Base-by-base conservation (phyloP, 2,888 invertebrate genomes). In the Drosophila mayaguana region DNA sequence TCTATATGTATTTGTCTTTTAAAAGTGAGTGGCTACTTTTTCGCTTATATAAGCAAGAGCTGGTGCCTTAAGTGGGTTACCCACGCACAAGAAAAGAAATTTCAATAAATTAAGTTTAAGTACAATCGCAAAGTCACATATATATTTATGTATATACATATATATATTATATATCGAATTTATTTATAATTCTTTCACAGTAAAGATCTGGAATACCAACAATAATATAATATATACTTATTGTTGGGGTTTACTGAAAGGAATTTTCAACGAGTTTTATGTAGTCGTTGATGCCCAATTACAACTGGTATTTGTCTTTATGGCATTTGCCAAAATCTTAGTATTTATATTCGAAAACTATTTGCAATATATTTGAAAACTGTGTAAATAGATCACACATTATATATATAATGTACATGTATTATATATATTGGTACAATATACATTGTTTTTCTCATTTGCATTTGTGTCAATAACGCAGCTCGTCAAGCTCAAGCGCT, bases 401-500 rank as follows among this genome's bases (percentile, higher is more conserved):
- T 20, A 18, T 18, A 20, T 28, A 4, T 6, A 11, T 16, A n/a
- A 25, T 25, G 25, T 25, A 25, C 7, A 14, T 6, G 22, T 18
- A 20, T 43, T 45, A 46, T 46, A 25, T 25, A 22, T 25, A 22
- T 46, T 12, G 12, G 5, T 48, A 18, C 8, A 28, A 25, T 20
- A 25, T 53, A 8, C 25, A 16, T 38, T 32, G 51, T 54, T 57
- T 50, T 61, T 45, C 54, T 22, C 60, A 51, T 63, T 63, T 61
- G 32, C 53, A 74, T 63, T 63, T 74, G 57, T 59, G 57, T 57
- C 68, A 61, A 73, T 73, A 54, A 43, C 43, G 73, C 63, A 38
- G 68, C 38, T 48, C 72, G 61, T 72, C 65, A 68, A 73, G 48
- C 48, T 68, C 65, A 69, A 75, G 43, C 48, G 53, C 63, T 61